These are phyloP conservation scores for Synergus umbraculus DNA, from an alignment of 2,888 invertebrate species.

Conservation along the genomic window DNA sequence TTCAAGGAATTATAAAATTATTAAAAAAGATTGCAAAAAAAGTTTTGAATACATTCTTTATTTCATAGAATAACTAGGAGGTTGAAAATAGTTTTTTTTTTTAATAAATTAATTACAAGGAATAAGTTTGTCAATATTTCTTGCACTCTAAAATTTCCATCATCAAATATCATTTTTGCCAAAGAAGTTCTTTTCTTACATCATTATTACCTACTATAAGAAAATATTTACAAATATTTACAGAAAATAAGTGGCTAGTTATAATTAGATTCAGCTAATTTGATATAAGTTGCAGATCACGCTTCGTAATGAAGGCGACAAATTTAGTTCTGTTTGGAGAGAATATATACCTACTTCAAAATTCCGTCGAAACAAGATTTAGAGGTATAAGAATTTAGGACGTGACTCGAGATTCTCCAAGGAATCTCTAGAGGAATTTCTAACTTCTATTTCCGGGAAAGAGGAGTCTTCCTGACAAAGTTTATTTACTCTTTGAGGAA, in stretches of 20 bases:
- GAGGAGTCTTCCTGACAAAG: not conserved
- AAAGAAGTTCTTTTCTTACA: not conserved
- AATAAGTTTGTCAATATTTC: not conserved
- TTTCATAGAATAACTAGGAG: not conserved
- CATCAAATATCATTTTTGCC: not conserved
- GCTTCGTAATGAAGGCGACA: not conserved
- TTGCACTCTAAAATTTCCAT: not conserved
- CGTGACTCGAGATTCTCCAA: conserved; percentile 4
- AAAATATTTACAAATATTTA: conserved; percentile 33
- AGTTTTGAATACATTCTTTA: no score
- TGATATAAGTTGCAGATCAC: conserved; percentile 11
- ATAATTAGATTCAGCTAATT: not conserved
- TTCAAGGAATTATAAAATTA: not conserved
- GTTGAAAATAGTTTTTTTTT: not conserved
- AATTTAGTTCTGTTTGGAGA: not conserved
- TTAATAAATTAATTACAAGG: no score
- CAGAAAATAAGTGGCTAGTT: not conserved
- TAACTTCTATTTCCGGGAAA: conserved; percentile 18
- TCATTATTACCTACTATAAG: not conserved
- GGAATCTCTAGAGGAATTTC: not conserved
- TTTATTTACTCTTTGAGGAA: not conserved
- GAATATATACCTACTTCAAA: not conserved
- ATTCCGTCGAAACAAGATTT: conserved; percentile 21
- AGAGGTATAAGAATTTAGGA: conserved; percentile 6
- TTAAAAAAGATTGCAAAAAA: not conserved